Evolutionary conservation across 2,797 vertebrate species (phyloP), one percentile per base, ranked within the genome.

Genomic region (Craterocephalus amniculus): DNA sequence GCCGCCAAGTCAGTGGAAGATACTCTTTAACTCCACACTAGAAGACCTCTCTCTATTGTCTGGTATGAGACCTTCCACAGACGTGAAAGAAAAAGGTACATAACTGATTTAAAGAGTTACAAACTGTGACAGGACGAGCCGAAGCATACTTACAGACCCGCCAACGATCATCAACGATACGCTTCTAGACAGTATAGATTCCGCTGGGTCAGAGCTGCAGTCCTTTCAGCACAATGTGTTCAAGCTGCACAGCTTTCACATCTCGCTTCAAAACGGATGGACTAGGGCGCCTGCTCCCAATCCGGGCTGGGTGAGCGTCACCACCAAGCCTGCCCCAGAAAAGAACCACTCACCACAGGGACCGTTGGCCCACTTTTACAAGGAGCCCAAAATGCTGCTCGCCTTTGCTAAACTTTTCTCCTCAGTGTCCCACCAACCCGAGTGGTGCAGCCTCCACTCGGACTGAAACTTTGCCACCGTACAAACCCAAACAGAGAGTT

Each of bases 301-400:
- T 88, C 81, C 81, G 79, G 87, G 88, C 85, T 34, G 77, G 83
- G 85, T 74, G 74, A 89, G 90, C 93, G 91, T 94, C 94, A 94
- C 88, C 80, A 70, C 83, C 56, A 24, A 76, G 86, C 91, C 90
- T 93, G 94, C 84, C 94, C 94, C 92, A 95, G 93, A 95, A 95
- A 95, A 91, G 87, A 74, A 70, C 67, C 40, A 31, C 80, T 88
- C 91, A 94, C 94, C 91, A 60, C 87, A 92, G 94, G 94, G 94
- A 95, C 91, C 62, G 6, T 63, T 92, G 94, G 92, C 94, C 94
- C 93, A 94, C 78, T 94, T 95, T 76, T 65, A 83, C 76, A 86
- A 92, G 85, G 83, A 92, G 87, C 80, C 90, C 89, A 92, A 91
- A 93, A 91, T 20, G 52, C 75, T 81, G 59, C 66, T 87, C 61